Evolutionary conservation across 1,140 invertebrate genomes (phyloP).

Genomic region (Drosophila setifemur): DNA sequence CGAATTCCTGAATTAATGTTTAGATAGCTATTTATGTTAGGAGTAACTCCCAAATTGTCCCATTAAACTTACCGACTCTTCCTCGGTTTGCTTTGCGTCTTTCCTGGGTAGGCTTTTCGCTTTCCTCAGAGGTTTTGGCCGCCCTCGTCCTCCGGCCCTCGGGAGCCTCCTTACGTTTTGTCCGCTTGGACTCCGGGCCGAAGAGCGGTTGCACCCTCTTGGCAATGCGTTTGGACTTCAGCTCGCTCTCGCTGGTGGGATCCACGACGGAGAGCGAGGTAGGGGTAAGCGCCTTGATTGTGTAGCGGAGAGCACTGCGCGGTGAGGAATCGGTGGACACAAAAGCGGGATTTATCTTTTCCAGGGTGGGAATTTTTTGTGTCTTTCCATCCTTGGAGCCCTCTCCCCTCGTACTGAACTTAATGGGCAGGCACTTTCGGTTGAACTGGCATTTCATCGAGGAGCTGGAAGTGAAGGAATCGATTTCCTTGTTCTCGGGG

Average conservation of each 20-base stretch:
- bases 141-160: too few relatives aligned
- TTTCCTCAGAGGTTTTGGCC: background rate
- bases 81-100: background rate
- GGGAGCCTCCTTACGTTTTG: background rate
- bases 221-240: too few relatives aligned
- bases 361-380: background rate
- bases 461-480: constrained; percentile 40
- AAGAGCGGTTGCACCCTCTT: background rate
- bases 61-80: background rate
- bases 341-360: background rate
- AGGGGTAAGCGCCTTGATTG: background rate
- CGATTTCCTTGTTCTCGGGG: background rate
- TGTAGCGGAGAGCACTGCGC: background rate
- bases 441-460: constrained; percentile 52
- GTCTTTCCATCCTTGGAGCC: background rate
- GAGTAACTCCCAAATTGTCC: too few relatives aligned
- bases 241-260: background rate
- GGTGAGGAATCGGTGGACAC: background rate
- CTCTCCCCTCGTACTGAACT: background rate
- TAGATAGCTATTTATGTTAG: too few relatives aligned
- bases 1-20: too few relatives aligned
- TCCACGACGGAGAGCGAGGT: background rate
- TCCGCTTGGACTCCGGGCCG: background rate
- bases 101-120: background rate
- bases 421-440: constrained; percentile 45